Evolutionary conservation across 2,797 vertebrate species (phyloP).

Genomic region (Hemitrygon akajei): DNA sequence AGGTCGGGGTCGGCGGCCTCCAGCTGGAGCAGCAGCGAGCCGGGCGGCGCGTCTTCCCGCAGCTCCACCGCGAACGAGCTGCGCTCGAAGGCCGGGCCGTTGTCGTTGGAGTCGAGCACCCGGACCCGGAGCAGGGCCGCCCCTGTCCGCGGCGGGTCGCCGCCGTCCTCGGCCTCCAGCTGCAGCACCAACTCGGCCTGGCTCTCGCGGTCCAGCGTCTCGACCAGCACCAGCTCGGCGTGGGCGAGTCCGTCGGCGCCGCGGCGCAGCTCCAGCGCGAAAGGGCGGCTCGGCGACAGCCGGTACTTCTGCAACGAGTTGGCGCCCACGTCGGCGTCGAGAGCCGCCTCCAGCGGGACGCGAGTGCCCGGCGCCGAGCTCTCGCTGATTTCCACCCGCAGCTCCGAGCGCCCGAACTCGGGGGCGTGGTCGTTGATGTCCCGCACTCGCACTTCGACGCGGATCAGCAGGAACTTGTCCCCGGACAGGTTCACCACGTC

Average conservation of each 20-base stretch:
- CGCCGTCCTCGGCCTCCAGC: constrained; percentile 82
- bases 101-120: constrained; percentile 89
- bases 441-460: constrained; percentile 87
- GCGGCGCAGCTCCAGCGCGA: constrained; percentile 83
- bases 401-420: constrained; percentile 72
- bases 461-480: constrained; percentile 81
- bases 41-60: constrained; percentile 73
- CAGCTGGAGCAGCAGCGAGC: constrained; percentile 72
- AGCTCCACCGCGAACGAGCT: constrained; percentile 72
- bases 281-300: constrained; percentile 81
- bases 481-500: constrained; percentile 86
- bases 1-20: constrained; percentile 77
- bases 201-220: constrained; percentile 81
- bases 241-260: constrained; percentile 87
- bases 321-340: constrained; percentile 79
- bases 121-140: constrained; percentile 74
- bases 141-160: constrained; percentile 68
- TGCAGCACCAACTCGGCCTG: constrained; percentile 75
- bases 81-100: constrained; percentile 80
- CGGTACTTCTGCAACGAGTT: constrained; percentile 87
- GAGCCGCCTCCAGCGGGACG: constrained; percentile 76
- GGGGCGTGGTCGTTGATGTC: constrained; percentile 89
- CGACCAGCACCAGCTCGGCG: constrained; percentile 85
- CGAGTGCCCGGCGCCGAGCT: constrained; percentile 74
- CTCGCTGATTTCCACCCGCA: constrained; percentile 80